Base-by-base conservation (phyloP, 2,888 invertebrate species). In the Macaria notata region DNA sequence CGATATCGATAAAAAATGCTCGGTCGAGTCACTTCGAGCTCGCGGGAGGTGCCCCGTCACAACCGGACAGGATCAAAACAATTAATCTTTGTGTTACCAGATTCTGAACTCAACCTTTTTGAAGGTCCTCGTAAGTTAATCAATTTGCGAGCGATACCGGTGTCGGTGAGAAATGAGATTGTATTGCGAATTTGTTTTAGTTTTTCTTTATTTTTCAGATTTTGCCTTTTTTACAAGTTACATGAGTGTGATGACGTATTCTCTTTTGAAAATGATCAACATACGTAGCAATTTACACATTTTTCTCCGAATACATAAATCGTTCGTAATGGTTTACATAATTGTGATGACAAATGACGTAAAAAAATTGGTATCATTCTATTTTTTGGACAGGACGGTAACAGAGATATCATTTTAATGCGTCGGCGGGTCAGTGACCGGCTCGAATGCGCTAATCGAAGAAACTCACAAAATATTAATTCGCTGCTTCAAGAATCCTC, bases 51-150 rank as follows among this genome's bases (percentile, higher is more conserved):
- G 67, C 62, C 60, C 70, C 71, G 73, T 76, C 75, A 75, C 48
- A 65, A 66, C 58, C 66, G 68, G 71, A 72, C 69, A 75, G 78
- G 81, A 87, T 84, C 82, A 79, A 84, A 88, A 88, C 83, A 88
- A 88, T 88, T 88, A 84, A 88, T 88, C 86, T 86, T 75, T 71
- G 71, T 71, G 75, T 83, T 84, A 81, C 81, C 78, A 79, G 71
- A 79, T 80, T 76, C 69, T 75, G 71, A 80, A 75, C 75, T 73
- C 72, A 71, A 80, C 81, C 81, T 80, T 82, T 81, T 70, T 73
- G 69, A 73, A 71, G 72, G 73, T 71, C 63, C 69, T 75, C 72
- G 65, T 75, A 76, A 78, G 83, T 83, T 87, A 86, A 88, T 88
- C 83, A 88, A 88, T 89, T 88, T 85, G 78, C 78, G 64, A 72